Base-by-base conservation (phyloP, 2,888 invertebrate species). In the Antitype chi region DNA sequence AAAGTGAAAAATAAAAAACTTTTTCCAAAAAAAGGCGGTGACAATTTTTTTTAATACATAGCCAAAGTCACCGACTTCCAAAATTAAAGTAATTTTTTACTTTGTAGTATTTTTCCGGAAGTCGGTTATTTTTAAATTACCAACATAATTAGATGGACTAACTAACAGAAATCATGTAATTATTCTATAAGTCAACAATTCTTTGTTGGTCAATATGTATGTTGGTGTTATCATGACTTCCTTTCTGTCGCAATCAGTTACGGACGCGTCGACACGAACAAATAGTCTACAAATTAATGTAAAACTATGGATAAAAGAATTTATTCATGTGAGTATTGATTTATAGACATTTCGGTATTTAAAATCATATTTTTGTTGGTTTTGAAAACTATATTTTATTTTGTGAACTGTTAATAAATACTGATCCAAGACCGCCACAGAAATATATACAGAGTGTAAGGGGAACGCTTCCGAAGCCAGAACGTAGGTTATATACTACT, bases 181-280 rank as follows among this genome's bases (percentile, higher is more conserved):
- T 74, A 43, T 59, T 52, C 59, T 68, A 49, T 15, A 59, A 52
- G 23, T 52, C 28, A 59, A 78, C 70, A 70, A 76, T 32, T 32
- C 32, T 32, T 32, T 32, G 32, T 1, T 32, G 32, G 32, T 32
- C 1, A 32, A 32, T 32, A 4, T 32, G 32, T 32, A 69, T 5
- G 52, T 43, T n/a, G 15, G 32, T n/a, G 57, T 53, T 78, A 47
- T 78, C 70, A 78, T 64, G 57, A 38, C 59, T 78, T 68, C 52
- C 52, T 25, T 52, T 78, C 28, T 47, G 76, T 32, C 32, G 59
- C 11, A 60, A 78, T 70, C 59, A 23, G 32, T 47, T 17, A 59
- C 32, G 52, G 59, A 78, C 52, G 70, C 13, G 25, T 60, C 59
- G 52, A n/a, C 59, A 79, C 32, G 25, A 53, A 32, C 15, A 47